Conservation (phyloP, 2,888 invertebrate genomes). For the Parnassius orleans region DNA sequence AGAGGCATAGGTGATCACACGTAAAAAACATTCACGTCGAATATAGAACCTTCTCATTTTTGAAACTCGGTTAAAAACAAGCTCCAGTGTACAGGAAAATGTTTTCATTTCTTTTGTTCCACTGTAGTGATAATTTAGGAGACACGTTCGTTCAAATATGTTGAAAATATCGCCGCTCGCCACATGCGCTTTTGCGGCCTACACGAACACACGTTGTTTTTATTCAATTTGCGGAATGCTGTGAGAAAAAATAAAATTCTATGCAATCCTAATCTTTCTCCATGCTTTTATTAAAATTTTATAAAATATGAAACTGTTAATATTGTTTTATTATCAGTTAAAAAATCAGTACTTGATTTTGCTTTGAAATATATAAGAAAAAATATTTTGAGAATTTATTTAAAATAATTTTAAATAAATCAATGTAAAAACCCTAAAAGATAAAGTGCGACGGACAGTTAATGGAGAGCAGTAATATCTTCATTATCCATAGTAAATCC, state of each 20-base stretch:
- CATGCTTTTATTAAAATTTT: no score
- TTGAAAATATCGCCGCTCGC: constrained; percentile 35
- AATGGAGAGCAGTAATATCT: no score
- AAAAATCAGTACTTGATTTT: no score
- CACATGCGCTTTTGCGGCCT: constrained; percentile 34
- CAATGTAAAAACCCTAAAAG: no score
- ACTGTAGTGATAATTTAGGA: constrained; percentile 44
- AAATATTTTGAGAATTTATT: no score
- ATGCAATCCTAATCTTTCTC: not conserved
- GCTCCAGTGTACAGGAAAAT: not conserved
- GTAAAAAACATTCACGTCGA: not conserved
- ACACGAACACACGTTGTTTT: constrained; percentile 24
- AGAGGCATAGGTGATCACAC: not conserved
- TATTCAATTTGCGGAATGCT: constrained; percentile 20
- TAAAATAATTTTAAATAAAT: no score
- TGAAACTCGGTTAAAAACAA: not conserved
- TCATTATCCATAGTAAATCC: no score
- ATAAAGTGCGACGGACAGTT: no score
- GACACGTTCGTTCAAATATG: constrained; percentile 36
- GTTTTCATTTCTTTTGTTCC: constrained; percentile 40
- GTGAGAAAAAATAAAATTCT: not conserved
- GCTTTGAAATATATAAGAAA: no score
- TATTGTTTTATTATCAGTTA: no score
- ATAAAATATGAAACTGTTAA: no score
- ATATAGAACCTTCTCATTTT: no score